Percentiles rank a stretch among this genome's conserved stretches.
Evolutionary conservation across 2,888 invertebrate genomes (phyloP).

Genomic region (Strigamia crassipes): DNA sequence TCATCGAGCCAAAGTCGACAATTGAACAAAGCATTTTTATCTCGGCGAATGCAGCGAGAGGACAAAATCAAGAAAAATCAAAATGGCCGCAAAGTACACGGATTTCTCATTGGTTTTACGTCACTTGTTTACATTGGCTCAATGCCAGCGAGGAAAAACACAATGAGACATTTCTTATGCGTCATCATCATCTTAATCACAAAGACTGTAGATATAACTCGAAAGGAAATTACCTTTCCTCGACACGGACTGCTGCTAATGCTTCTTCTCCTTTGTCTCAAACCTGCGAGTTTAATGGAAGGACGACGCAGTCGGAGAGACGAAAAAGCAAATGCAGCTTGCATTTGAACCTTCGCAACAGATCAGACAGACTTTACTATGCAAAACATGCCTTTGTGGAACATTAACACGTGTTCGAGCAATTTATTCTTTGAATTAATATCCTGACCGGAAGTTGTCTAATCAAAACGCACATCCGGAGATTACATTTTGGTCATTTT

Average conservation of each 20-base stretch:
- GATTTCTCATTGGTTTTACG: background rate
- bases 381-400: background rate
- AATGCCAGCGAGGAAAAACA: background rate
- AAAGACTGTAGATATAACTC: background rate
- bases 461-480: background rate
- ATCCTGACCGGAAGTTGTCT: background rate
- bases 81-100: background rate
- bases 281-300: background rate
- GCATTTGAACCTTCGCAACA: background rate
- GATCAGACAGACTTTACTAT: no score
- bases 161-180: slow-evolving; percentile 3
- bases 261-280: background rate
- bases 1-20: background rate
- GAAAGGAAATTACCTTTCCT: slow-evolving; percentile 17
- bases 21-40: background rate
- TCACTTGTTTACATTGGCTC: background rate
- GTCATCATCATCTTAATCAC: slow-evolving; percentile 12
- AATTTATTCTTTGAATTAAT: background rate
- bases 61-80: background rate
- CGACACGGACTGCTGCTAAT: slow-evolving; percentile 10
- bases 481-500: background rate
- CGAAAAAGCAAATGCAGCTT: background rate
- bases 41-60: no score
- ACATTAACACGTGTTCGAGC: background rate
- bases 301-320: background rate